Conservation (phyloP, 2,888 invertebrate species). For the Saturnia pavonia region DNA sequence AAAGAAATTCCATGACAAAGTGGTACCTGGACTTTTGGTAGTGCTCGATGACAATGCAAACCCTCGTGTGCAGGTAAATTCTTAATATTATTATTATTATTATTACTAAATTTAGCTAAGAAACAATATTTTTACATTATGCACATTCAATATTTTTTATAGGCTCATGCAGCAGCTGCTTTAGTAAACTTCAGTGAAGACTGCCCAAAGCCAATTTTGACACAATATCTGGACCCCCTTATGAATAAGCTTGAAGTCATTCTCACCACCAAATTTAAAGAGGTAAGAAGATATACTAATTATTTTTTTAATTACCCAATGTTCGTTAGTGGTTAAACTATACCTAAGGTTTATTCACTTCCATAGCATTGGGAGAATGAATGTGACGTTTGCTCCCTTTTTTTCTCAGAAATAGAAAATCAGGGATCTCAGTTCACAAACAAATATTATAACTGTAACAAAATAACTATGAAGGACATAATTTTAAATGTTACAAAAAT, state of each 20-base stretch:
- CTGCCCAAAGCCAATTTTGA: conserved; percentile 96
- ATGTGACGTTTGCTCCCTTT: conserved; percentile 72
- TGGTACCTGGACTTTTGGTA: conserved; percentile 94
- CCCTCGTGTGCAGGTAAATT: conserved; percentile 93
- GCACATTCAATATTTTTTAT: conserved; percentile 32
- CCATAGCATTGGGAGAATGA: conserved; percentile 78
- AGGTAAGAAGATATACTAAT: conserved; percentile 72
- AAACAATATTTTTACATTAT: neutral
- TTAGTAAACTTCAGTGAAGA: conserved; percentile 99
- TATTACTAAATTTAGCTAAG: neutral
- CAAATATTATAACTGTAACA: conserved; percentile 34
- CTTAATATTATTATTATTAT: neutral
- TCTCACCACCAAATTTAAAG: conserved; percentile 95
- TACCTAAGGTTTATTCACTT: conserved; percentile 58
- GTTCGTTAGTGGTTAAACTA: conserved; percentile 75
- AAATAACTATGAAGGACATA: neutral
- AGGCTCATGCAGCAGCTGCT: conserved; percentile 94
- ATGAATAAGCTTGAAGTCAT: conserved; percentile 95
- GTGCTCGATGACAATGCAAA: conserved; percentile 94
- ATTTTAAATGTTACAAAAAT: neutral
- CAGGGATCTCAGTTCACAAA: conserved; percentile 75
- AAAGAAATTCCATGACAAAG: conserved; percentile 98
- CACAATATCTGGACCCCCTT: conserved; percentile 94
- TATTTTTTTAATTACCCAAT: conserved; percentile 51
- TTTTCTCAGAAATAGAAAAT: conserved; percentile 57